Evolutionary conservation across 2,113 vertebrate genomes (phyloP), one percentile per base, ranked within the genome.

Genomic region (Xenus cinereus): DNA sequence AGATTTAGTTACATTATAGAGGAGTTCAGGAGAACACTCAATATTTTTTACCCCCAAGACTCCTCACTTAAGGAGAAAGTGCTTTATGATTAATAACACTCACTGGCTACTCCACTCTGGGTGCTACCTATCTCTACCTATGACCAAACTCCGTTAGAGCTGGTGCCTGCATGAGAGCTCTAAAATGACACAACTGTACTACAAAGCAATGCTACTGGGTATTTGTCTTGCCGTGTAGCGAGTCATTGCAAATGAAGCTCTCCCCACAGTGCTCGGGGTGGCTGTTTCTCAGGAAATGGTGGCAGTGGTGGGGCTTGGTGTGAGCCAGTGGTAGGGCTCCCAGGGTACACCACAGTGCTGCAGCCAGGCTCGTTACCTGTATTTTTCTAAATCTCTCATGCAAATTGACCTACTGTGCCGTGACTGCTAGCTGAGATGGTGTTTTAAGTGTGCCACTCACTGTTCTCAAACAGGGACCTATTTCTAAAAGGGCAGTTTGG

Each of bases 121-220:
- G 8, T 39, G 17, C 26, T 39, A n/a, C n/a, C 39, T n/a, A 12
- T 32, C 3, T 50, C 4, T 33, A 28, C 3, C 4, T 4, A 0
- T 48, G 21, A 33, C 30, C 30, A 30, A 45, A 12, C 9, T 4
- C 33, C 14, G 4, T 43, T 64, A 59, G 28, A 64, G 32, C 5
- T 35, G 24, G 9, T 32, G 4, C 6, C 10, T 71, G 7, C 1
- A 10, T 15, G 14, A 63, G 19, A 6, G 10, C 22, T 54, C 20
- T 45, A n/a, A 64, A 63, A 63, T 17, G 50, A 8, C 4, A 14
- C 5, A 39, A 4, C 6, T 63, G 10, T 9, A 22, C 13, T 41
- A 7, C 12, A 26, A 39, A 68, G 5, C 3, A 22, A 19, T 3
- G 10, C 7, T 37, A 3, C 2, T 32, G 8, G 10, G 2, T 45